Evolutionary conservation across 1,140 invertebrate species (phyloP).

Genomic region (Cydia fagiglandana): DNA sequence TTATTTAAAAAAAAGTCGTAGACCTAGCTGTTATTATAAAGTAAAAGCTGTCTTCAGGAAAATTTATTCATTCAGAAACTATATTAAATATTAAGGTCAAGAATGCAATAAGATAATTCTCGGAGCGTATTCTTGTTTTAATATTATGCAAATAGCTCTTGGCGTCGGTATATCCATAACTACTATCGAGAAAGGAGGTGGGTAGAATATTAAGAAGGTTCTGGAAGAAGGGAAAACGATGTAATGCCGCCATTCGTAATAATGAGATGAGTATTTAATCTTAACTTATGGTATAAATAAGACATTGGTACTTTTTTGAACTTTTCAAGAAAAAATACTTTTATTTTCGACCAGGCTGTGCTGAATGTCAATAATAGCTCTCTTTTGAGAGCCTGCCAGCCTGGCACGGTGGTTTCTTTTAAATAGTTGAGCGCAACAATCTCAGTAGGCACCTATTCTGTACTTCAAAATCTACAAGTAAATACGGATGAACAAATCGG

Average conservation of each 20-base stretch:
- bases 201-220: conserved; percentile 19
- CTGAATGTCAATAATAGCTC: too few species aligned
- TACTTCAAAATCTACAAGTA: neutral
- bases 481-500: neutral
- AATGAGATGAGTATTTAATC: neutral
- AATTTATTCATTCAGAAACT: neutral
- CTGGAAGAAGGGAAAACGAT: neutral
- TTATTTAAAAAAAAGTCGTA: too few species aligned
- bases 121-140: conserved; percentile 21
- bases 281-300: neutral
- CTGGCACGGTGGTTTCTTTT: too few species aligned
- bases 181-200: neutral
- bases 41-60: too few species aligned
- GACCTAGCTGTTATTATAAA: too few species aligned
- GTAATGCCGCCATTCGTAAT: neutral
- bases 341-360: too few species aligned
- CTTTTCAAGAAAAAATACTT: neutral
- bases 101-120: conserved; percentile 23
- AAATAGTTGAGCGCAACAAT: neutral
- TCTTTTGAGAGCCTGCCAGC: too few species aligned
- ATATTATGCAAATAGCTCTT: conserved; percentile 31
- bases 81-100: conserved; percentile 16
- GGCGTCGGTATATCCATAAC: conserved; percentile 17
- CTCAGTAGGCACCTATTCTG: neutral
- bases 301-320: neutral